Percentiles rank a stretch among this genome's conserved stretches.
Evolutionary conservation across 2,888 invertebrate genomes (phyloP).

Genomic region (Microdon myrmicae): DNA sequence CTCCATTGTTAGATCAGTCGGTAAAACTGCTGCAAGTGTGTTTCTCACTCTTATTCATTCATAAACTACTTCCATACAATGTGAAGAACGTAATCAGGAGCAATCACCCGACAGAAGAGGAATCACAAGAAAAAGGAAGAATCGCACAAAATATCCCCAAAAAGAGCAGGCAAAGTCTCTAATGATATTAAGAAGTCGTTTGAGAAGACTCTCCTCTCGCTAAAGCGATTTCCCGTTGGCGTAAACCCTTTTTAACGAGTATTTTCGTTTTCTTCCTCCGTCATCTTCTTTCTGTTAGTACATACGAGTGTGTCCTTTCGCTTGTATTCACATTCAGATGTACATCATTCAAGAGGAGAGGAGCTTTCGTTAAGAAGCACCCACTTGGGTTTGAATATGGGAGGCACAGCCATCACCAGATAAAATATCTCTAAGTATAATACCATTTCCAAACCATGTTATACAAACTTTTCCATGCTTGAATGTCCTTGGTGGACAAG

Average conservation of each 20-base stretch:
- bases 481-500: too few species aligned
- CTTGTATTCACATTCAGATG: too few species aligned
- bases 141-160: slow-evolving; percentile 25
- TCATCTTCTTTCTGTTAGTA: too few species aligned
- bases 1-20: background rate
- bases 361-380: too few species aligned
- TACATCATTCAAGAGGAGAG: too few species aligned
- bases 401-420: slow-evolving; percentile 24
- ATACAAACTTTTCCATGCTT: slow-evolving; percentile 29
- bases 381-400: slow-evolving; percentile 2
- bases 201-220: slow-evolving; percentile 28
- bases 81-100: slow-evolving; percentile 1
- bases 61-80: too few species aligned
- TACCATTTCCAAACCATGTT: slow-evolving; percentile 38
- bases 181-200: slow-evolving; percentile 52
- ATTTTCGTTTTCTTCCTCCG: too few species aligned
- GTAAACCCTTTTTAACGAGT: too few species aligned
- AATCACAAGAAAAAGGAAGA: slow-evolving; percentile 2
- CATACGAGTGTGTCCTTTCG: too few species aligned
- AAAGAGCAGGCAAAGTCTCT: slow-evolving; percentile 45
- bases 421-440: slow-evolving; percentile 37
- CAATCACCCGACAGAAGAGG: background rate
- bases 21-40: background rate
- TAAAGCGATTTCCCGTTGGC: too few species aligned
- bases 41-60: too few species aligned